Conservation (phyloP, 2,888 invertebrate species). For the Agrochola lota region DNA sequence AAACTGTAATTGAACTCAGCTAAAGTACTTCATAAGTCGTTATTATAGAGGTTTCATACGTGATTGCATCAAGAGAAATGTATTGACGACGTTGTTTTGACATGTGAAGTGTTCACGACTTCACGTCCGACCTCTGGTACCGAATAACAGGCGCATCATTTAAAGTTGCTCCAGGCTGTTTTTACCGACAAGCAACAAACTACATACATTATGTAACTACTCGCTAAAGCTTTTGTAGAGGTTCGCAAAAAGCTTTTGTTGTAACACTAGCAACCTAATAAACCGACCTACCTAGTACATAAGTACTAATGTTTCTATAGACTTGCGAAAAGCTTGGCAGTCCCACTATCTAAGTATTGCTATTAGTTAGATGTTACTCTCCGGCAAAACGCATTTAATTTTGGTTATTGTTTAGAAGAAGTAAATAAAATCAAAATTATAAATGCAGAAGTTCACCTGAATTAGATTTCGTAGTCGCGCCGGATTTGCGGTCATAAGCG, state of each 20-base stretch:
- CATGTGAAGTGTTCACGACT: slow-evolving; percentile 65
- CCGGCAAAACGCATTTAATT: neutral
- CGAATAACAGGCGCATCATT: slow-evolving; percentile 49
- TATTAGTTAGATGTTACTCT: neutral
- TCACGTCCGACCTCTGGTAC: slow-evolving; percentile 65
- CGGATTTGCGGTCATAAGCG: slow-evolving; percentile 35
- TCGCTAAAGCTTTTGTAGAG: slow-evolving; percentile 7
- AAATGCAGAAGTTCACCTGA: slow-evolving; percentile 45
- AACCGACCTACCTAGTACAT: neutral
- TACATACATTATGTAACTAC: slow-evolving; percentile 53
- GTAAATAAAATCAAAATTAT: slow-evolving; percentile 15
- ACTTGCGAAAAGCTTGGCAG: neutral
- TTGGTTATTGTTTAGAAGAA: neutral
- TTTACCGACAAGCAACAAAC: slow-evolving; percentile 44
- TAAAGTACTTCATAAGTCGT: slow-evolving; percentile 37
- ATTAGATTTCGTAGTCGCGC: slow-evolving; percentile 40
- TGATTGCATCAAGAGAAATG: slow-evolving; percentile 64
- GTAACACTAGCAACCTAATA: neutral
- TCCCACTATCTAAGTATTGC: neutral
- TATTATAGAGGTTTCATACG: slow-evolving; percentile 54
- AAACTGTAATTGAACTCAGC: slow-evolving; percentile 36
- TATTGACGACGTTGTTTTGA: slow-evolving; percentile 55
- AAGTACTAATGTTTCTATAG: neutral
- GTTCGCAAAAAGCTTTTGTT: slow-evolving; percentile 18
- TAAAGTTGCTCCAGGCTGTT: slow-evolving; percentile 57